Evolutionary conservation across 2,797 vertebrate genomes (phyloP), one percentile per base, ranked within the genome.

Genomic region (Peromyscus nudipes): DNA sequence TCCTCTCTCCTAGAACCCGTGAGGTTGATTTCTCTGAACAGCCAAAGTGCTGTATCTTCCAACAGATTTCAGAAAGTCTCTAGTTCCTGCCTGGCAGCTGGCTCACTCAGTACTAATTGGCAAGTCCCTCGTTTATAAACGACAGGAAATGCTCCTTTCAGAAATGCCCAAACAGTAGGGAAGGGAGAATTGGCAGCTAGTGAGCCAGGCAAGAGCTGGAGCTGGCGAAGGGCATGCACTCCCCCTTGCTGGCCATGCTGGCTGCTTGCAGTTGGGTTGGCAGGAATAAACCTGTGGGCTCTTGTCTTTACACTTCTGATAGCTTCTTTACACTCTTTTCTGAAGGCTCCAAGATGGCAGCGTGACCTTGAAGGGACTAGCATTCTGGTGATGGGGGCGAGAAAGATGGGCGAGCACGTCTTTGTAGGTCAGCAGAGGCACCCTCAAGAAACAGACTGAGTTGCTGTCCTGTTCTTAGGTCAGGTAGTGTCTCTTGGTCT

Each of bases 91-190:
- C 83, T 89, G 49, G 91, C 95, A 96, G 92, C 92, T 97, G 97
- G 92, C 95, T 96, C 60, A 23, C 12, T 77, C 94, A 94, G 25
- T 60, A 91, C 92, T 91, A 96, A 90, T 34, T 97, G 97, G 94
- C 97, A 96, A 91, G 91, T 52, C 60, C 82, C 0, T 0, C 29
- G 52, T 96, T 96, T 67, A 69, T 23, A 97, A 97, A 95, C 90
- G 96, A 97, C 90, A 95, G 91, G 96, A 98, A 98, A 97, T 94
- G 93, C 92, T 97, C 84, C 93, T 95, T 98, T 97, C 97, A 97
- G 97, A 98, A 95, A 92, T 73, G 65, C 83, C 97, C 80, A 34
- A 69, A 96, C 95, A 95, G 95, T 83, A 73, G 95, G 95, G 96
- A 87, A 94, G 91, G 92, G 52, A 86, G 89, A 92, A 31, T 73